phyloP scores from a whole-genome alignment of 2,888 invertebrate species.

The Sepiola atlantica region DNA sequence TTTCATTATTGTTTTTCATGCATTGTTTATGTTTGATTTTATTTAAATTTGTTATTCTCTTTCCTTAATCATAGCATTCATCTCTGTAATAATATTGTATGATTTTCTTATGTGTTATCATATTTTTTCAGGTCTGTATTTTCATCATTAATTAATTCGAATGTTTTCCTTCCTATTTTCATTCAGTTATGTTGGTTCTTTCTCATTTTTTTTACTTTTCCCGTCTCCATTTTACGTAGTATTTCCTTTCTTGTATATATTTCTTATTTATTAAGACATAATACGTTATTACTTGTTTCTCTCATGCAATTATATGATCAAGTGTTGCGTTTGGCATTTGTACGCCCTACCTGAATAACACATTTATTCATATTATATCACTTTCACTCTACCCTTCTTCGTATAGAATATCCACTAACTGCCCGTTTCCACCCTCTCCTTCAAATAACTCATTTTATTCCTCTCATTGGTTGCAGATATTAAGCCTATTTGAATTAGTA shows the following conservation, averaged over 20 bases:
- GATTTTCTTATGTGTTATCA: too few relatives aligned
- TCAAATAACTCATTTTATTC: not conserved
- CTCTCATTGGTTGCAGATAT: not conserved
- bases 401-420: too few relatives aligned
- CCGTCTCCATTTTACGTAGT: not conserved
- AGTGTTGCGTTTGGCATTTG: too few relatives aligned
- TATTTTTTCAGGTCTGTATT: too few relatives aligned
- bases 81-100: too few relatives aligned
- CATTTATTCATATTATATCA: too few relatives aligned
- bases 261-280: too few relatives aligned
- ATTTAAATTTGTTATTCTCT: too few relatives aligned
- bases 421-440: not conserved
- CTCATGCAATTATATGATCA: not conserved
- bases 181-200: not conserved
- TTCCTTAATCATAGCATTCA: too few relatives aligned
- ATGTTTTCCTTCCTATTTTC: not conserved
- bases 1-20: too few relatives aligned
- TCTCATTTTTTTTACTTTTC: not conserved
- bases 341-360: not conserved
- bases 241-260: not conserved
- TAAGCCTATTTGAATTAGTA: constrained; percentile 1
- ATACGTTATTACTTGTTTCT: not conserved
- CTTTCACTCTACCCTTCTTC: not conserved
- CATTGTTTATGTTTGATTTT: too few relatives aligned
- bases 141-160: too few relatives aligned